Conservation (phyloP, 1,140 invertebrate genomes). For the Pissodes strobi region DNA sequence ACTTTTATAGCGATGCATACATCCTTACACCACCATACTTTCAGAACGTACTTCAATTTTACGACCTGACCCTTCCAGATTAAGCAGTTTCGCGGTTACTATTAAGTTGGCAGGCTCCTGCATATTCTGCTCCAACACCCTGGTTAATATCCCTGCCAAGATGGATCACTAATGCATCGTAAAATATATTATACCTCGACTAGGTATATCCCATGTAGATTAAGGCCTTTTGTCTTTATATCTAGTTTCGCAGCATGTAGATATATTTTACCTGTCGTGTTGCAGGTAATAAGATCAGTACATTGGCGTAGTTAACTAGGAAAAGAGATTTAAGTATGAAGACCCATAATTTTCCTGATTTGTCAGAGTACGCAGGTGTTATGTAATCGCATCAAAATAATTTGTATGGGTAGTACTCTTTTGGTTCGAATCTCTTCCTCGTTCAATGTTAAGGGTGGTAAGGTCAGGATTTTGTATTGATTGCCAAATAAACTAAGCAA, state of each 20-base stretch:
- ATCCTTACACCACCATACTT: neutral
- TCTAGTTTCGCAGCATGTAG: neutral
- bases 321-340: too few relatives aligned
- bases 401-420: too few relatives aligned
- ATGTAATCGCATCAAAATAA: too few relatives aligned
- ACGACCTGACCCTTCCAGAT: constrained; percentile 53
- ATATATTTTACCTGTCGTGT: neutral
- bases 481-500: too few relatives aligned
- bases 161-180: constrained; percentile 27
- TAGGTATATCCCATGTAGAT: neutral
- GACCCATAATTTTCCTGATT: too few relatives aligned
- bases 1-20: too few relatives aligned
- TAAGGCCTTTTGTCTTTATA: constrained; percentile 8
- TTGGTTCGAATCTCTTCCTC: too few relatives aligned
- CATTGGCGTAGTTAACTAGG: too few relatives aligned
- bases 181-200: constrained; percentile 27
- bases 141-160: constrained; percentile 21
- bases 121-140: constrained; percentile 18
- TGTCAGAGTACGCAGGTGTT: too few relatives aligned
- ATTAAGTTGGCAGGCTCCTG: constrained; percentile 40
- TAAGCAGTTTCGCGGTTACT: constrained; percentile 53
- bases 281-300: neutral
- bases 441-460: too few relatives aligned
- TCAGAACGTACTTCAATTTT: constrained; percentile 37
- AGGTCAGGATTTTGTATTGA: too few relatives aligned